Evolutionary conservation across 2,888 invertebrate species (phyloP).

Genomic region (Sphaerophoria taeniata): DNA sequence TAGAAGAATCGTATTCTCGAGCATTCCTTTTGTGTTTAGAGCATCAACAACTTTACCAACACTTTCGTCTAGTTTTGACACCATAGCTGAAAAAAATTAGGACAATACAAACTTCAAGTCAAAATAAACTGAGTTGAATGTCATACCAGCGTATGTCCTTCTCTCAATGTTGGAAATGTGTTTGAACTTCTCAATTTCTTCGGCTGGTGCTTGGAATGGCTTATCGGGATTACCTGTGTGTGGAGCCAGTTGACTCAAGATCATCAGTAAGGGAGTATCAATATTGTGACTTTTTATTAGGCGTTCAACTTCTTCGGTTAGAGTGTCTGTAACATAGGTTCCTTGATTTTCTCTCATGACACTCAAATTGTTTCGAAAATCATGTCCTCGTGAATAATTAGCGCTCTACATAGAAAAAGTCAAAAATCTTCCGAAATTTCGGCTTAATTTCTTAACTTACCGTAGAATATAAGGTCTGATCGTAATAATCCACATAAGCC

Average conservation of each 20-base stretch:
- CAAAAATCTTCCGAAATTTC: background rate
- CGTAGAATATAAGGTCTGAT: constrained; percentile 84
- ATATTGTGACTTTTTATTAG: constrained; percentile 86
- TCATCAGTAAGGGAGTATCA: constrained; percentile 88
- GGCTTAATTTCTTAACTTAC: constrained; percentile 77
- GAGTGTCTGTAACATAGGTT: constrained; percentile 88
- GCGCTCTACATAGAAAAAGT: constrained; percentile 27
- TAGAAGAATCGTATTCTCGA: constrained; percentile 92
- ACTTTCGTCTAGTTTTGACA: constrained; percentile 92
- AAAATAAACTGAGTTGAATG: background rate
- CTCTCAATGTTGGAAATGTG: constrained; percentile 87
- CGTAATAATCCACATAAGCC: constrained; percentile 92
- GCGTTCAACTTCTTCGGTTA: constrained; percentile 86
- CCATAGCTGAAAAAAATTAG: constrained; percentile 86
- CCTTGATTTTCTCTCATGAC: constrained; percentile 84
- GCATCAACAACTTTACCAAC: constrained; percentile 90
- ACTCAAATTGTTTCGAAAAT: constrained; percentile 84
- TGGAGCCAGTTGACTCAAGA: constrained; percentile 91
- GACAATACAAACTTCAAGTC: background rate
- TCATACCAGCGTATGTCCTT: constrained; percentile 87
- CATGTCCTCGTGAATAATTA: constrained; percentile 82
- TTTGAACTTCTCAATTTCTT: constrained; percentile 87
- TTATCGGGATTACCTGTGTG: constrained; percentile 89
- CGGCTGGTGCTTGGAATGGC: constrained; percentile 88
- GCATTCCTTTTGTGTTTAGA: constrained; percentile 86